A percentile compares a stretch with the other conserved stretches of the same genome.
Evolutionary conservation across 2,888 invertebrate genomes (phyloP).

Genomic region (Erebia ligea): DNA sequence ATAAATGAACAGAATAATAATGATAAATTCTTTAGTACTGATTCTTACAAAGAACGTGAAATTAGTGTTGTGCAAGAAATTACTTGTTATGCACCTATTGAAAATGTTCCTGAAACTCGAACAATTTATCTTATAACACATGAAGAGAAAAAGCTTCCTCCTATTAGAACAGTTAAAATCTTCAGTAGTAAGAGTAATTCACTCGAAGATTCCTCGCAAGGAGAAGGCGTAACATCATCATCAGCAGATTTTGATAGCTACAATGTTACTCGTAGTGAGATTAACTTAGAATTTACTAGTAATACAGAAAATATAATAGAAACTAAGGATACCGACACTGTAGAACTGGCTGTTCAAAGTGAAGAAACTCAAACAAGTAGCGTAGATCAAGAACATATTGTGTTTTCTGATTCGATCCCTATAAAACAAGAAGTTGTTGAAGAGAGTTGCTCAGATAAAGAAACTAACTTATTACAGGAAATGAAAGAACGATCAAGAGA

Average conservation of each 20-base stretch:
- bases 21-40: slow-evolving; percentile 61
- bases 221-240: slow-evolving; percentile 14
- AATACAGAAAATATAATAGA: background rate
- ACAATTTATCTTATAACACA: slow-evolving; percentile 87
- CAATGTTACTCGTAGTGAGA: background rate
- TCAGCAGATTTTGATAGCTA: background rate
- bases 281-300: background rate
- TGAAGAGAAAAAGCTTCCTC: slow-evolving; percentile 87
- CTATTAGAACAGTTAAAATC: slow-evolving; percentile 80
- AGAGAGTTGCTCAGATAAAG: background rate
- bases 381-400: background rate
- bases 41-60: slow-evolving; percentile 56
- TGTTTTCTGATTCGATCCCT: background rate
- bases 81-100: slow-evolving; percentile 58
- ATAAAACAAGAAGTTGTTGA: background rate
- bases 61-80: slow-evolving; percentile 64
- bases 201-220: slow-evolving; percentile 53
- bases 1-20: slow-evolving; percentile 73
- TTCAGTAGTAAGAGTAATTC: slow-evolving; percentile 86
- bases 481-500: background rate
- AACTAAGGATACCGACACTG: background rate
- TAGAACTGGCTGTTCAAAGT: background rate
- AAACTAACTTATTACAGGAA: slow-evolving; percentile 1
- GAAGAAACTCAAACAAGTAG: background rate
- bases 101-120: slow-evolving; percentile 65